Conservation (phyloP, 2,797 vertebrate genomes). For the Microctenopoma lineatum region DNA sequence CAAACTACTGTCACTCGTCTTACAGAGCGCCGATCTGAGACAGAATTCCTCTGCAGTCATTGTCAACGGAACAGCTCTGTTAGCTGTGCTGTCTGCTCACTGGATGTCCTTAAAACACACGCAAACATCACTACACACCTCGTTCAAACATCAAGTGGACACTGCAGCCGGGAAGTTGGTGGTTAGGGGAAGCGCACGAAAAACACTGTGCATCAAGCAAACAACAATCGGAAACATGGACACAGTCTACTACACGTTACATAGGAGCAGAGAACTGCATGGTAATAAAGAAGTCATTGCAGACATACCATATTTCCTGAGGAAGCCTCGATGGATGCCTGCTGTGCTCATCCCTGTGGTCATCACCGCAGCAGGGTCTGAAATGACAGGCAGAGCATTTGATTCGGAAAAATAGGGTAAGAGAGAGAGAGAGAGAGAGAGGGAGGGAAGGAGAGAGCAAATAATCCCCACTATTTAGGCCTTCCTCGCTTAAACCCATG, state of each 20-base stretch:
- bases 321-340: conserved; percentile 84
- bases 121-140: not conserved
- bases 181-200: not conserved
- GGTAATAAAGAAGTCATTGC: not conserved
- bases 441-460: conserved; percentile 34
- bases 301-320: conserved; percentile 86
- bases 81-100: not conserved
- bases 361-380: conserved; percentile 51
- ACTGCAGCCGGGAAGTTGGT: not conserved
- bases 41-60: not conserved
- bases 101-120: no score
- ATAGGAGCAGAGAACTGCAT: not conserved
- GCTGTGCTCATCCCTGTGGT: conserved; percentile 77
- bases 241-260: no score
- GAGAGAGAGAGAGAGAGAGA: conserved; percentile 53
- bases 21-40: conserved; percentile 22
- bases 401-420: conserved; percentile 61
- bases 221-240: no score
- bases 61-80: no score
- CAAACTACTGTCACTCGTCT: conserved; percentile 12
- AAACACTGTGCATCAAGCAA: no score
- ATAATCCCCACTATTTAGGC: conserved; percentile 78
- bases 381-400: conserved; percentile 50
- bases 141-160: not conserved
- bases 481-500: conserved; percentile 59